A percentile compares a stretch with the other conserved stretches of the same genome.
phyloP scores from a whole-genome alignment of 37 sponge, comb jelly and placozoan species.

The Axinella damicornis region DNA sequence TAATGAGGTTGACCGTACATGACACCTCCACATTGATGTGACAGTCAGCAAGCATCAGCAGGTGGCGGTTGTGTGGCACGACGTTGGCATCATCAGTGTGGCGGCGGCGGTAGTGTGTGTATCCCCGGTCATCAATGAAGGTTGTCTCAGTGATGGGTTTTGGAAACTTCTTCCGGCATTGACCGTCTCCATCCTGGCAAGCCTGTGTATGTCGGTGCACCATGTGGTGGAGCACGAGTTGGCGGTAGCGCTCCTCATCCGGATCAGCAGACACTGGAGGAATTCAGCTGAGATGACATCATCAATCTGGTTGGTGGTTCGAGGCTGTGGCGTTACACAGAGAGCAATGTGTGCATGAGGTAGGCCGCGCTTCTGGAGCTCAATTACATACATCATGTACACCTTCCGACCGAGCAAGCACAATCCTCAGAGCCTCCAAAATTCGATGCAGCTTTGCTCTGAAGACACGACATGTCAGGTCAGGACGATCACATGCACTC shows the following conservation, averaged over 20 bases:
- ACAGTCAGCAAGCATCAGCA: background rate
- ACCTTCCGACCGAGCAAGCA: too few relatives aligned
- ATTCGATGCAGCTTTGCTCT: conserved; percentile 1
- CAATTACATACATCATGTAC: too few relatives aligned
- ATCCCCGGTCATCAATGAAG: background rate
- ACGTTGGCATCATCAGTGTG: background rate
- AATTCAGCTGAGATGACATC: conserved; percentile 3
- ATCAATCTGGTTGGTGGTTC: background rate
- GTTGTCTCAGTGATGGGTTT: background rate
- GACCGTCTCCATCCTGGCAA: conserved; percentile 1
- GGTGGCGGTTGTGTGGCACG: conserved; percentile 1
- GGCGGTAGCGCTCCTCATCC: background rate
- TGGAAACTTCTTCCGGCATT: conserved; percentile 12
- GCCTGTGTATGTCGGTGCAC: background rate
- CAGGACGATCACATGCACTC: conserved; percentile 16
- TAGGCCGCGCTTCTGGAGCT: conserved; percentile 10
- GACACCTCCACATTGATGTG: conserved; percentile 28
- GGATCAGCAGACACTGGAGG: background rate
- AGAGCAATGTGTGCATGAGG: conserved; percentile 18
- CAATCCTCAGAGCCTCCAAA: too few relatives aligned
- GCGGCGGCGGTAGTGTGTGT: background rate
- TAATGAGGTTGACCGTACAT: background rate
- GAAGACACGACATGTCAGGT: conserved; percentile 12
- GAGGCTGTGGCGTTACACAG: background rate
- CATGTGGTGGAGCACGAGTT: background rate